Evolutionary conservation across 2,797 vertebrate species (phyloP).

Genomic region (Bucorvus abyssinicus): DNA sequence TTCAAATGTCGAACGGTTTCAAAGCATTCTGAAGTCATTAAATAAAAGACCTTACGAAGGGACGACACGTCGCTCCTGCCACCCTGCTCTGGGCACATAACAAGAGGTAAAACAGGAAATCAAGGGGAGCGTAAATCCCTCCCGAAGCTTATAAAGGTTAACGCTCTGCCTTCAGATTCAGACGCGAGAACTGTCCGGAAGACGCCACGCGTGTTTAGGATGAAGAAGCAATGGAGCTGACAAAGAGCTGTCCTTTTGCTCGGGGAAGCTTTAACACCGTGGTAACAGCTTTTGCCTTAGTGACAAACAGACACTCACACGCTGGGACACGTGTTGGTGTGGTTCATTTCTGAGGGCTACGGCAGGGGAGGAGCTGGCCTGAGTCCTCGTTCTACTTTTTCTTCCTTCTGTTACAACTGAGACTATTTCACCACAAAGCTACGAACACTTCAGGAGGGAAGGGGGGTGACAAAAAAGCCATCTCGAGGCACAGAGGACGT

Average conservation of each 20-base stretch:
- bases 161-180: background rate
- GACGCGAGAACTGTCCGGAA: background rate
- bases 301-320: background rate
- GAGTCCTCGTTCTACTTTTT: background rate
- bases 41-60: conserved; percentile 1
- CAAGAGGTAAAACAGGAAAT: background rate
- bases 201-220: background rate
- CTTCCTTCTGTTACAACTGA: background rate
- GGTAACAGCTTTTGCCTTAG: background rate
- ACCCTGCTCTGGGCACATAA: background rate
- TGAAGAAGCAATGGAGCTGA: background rate
- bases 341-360: background rate
- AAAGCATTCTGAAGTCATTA: conserved; percentile 8
- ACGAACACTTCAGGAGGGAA: background rate
- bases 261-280: background rate
- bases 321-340: background rate
- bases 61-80: background rate
- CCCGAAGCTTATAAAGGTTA: background rate
- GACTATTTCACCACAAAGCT: background rate
- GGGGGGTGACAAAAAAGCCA: background rate
- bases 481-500: background rate
- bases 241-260: background rate
- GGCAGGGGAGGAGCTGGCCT: background rate
- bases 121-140: background rate
- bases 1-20: background rate